Evolutionary conservation across 2,113 vertebrate species (phyloP), one percentile per base, ranked within the genome.

Genomic region (Crypturellus undulatus): DNA sequence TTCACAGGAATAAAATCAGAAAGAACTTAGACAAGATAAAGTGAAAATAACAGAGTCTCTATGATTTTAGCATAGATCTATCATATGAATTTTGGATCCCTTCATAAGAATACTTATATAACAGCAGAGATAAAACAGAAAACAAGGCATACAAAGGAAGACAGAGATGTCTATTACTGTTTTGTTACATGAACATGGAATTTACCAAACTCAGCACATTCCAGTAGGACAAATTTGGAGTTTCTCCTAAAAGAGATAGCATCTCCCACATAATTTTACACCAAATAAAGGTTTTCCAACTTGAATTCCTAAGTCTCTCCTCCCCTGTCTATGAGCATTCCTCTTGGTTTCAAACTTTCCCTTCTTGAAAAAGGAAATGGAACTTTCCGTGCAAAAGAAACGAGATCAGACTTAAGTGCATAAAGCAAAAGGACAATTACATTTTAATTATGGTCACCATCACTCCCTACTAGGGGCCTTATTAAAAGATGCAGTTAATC

Each of bases 191-290:
- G 69, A 91, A 79, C 9, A 18, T 25, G 42, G 58, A 43, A 81
- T 89, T 79, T 84, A 67, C 49, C 60, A 78, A 87, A 79, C 69
- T 89, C 94, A 93, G 94, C 89, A 89, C 68, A 85, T 85, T 70
- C 84, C 76, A 89, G 2, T 40, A 12, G 32, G 51, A 40, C 26
- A 68, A 71, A 80, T 64, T 69, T 47, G 19, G 45, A 79, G 51
- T 30, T 79, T 94, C 89, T 89, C 70, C 60, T 67, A 21, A 49
- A 90, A 65, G 9, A 79, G 59, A 32, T 67, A 76, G 59, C 5
- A 85, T 49, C 72, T 87, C 68, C 77, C 51, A 78, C 68, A 38
- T 72, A 9, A 52, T 12, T 92, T 82, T 18, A 60, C 71, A 60
- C 18, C 22, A 76, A 51, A 4, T 17, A 78, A 87, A 89, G 10